These are phyloP conservation scores for Mareca penelope DNA, from an alignment of 2,797 vertebrate species.

Conservation along the genomic window DNA sequence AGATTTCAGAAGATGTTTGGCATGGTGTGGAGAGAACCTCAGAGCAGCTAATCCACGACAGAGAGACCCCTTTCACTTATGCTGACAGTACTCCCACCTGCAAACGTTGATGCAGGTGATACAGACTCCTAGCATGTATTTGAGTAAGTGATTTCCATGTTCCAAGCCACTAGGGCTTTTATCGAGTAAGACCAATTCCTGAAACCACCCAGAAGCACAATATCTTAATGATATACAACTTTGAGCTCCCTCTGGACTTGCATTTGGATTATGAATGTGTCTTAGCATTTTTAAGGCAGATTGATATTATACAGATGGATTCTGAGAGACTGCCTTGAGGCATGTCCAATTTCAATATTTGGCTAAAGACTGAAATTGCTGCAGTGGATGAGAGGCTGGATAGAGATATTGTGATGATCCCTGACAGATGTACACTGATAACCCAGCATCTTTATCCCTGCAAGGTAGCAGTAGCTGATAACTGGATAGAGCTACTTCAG, in stretches of 20 bases:
- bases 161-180: neutral
- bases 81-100: neutral
- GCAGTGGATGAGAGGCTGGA: neutral
- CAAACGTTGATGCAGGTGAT: too few species aligned
- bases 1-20: neutral
- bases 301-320: neutral
- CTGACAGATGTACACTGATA: neutral
- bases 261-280: neutral
- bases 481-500: neutral
- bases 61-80: neutral
- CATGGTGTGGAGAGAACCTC: neutral
- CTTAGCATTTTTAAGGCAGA: neutral
- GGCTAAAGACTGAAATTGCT: neutral
- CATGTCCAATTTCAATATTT: neutral
- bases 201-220: neutral
- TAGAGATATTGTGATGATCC: neutral
- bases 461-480: neutral
- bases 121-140: neutral
- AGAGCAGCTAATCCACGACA: neutral
- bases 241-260: neutral
- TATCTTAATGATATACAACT: neutral
- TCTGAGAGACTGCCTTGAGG: neutral
- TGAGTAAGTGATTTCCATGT: neutral
- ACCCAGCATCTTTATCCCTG: neutral
- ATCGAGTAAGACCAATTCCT: neutral